phyloP scores from a whole-genome alignment of 2,113 vertebrate species.

The Scomber japonicus region DNA sequence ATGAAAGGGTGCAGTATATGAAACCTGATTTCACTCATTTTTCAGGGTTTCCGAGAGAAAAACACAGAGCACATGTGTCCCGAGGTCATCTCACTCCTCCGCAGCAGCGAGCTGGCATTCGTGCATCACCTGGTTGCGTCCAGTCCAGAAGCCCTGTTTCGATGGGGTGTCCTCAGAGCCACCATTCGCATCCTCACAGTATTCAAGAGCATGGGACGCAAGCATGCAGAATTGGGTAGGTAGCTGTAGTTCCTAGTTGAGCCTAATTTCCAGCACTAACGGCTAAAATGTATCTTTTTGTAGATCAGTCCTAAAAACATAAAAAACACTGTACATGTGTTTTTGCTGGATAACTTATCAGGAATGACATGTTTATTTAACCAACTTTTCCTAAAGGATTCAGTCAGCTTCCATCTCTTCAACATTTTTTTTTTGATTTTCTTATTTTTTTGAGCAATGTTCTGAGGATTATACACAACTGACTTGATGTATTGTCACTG shows the following conservation, averaged over 20 bases:
- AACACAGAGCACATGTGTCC: constrained; percentile 96
- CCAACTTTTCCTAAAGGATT: background rate
- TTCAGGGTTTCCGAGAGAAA: constrained; percentile 93
- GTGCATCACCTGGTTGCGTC: constrained; percentile 92
- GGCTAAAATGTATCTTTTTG: background rate
- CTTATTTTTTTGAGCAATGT: background rate
- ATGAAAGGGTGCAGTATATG: background rate
- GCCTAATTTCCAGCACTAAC: background rate
- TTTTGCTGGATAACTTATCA: background rate
- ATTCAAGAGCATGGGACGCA: constrained; percentile 85
- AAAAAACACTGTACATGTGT: background rate
- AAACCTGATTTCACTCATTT: constrained; percentile 4
- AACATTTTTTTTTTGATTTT: background rate
- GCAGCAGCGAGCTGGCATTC: constrained; percentile 90
- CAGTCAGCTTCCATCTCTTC: background rate
- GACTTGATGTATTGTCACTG: constrained; percentile 24
- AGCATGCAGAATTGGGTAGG: constrained; percentile 74
- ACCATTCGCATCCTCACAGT: constrained; percentile 88
- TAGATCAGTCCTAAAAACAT: no score
- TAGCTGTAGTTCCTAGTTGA: background rate
- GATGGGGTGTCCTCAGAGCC: constrained; percentile 94
- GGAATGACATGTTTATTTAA: background rate
- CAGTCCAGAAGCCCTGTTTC: constrained; percentile 92
- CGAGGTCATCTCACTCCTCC: constrained; percentile 90
- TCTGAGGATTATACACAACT: background rate